phyloP scores from a whole-genome alignment of 2,888 invertebrate species.

The Anthrax anthrax region DNA sequence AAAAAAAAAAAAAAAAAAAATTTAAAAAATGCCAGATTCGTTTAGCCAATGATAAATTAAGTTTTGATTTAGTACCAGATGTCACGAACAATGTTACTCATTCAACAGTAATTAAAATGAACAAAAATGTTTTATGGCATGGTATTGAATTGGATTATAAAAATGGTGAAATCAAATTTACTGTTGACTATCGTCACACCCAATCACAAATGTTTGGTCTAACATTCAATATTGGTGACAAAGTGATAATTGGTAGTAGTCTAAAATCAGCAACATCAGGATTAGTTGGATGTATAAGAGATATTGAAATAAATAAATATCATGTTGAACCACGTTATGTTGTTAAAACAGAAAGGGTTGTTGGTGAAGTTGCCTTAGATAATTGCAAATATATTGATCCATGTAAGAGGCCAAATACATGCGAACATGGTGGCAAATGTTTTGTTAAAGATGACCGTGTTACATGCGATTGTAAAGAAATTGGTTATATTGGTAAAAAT shows the following conservation, averaged over 20 bases:
- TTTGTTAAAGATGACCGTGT: slow-evolving; percentile 76
- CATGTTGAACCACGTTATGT: slow-evolving; percentile 68
- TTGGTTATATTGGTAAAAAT: slow-evolving; percentile 84
- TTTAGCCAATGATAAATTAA: slow-evolving; percentile 69
- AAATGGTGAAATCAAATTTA: slow-evolving; percentile 56
- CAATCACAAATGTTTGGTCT: slow-evolving; percentile 51
- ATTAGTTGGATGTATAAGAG: slow-evolving; percentile 82
- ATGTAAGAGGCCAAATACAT: slow-evolving; percentile 76
- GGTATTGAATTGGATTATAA: slow-evolving; percentile 64
- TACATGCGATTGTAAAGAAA: slow-evolving; percentile 78
- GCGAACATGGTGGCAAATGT: slow-evolving; percentile 84
- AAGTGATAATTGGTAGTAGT: slow-evolving; percentile 67
- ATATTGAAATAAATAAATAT: slow-evolving; percentile 69
- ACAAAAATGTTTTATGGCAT: slow-evolving; percentile 68
- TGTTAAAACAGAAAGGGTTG: slow-evolving; percentile 66
- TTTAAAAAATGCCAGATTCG: too few species aligned
- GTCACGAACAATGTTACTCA: slow-evolving; percentile 62
- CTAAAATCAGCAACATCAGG: slow-evolving; percentile 57
- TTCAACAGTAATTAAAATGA: slow-evolving; percentile 67
- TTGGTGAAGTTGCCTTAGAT: slow-evolving; percentile 79
- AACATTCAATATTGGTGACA: slow-evolving; percentile 53
- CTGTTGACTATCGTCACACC: slow-evolving; percentile 61
- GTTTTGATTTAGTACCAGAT: slow-evolving; percentile 67
- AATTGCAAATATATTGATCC: slow-evolving; percentile 84
- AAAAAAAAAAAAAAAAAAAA: too few species aligned